Evolutionary conservation across 2,888 invertebrate species (phyloP).

Genomic region (Apamea epomidion): DNA sequence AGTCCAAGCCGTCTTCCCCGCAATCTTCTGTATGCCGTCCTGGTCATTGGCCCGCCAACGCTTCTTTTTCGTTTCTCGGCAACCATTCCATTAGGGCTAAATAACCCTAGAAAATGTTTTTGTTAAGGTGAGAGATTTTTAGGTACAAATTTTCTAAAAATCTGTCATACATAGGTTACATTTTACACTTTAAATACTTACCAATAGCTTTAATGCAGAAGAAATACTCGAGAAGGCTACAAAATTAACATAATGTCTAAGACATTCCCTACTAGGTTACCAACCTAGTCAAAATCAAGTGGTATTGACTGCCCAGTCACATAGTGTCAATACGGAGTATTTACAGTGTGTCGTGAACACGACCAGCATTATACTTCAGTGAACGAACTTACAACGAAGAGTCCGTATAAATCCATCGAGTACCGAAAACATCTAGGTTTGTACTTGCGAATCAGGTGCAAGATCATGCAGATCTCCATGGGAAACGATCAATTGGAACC

Average conservation of each 20-base stretch:
- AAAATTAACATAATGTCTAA: not conserved
- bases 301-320: not conserved
- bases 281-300: slow-evolving; percentile 4
- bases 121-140: not conserved
- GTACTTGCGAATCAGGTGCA: not conserved
- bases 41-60: not conserved
- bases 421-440: not conserved
- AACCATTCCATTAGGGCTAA: not conserved
- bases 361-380: not conserved
- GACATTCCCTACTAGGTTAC: not conserved
- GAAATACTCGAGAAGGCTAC: not conserved
- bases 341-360: not conserved
- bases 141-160: not conserved
- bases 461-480: not conserved
- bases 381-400: not conserved
- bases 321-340: slow-evolving; percentile 4
- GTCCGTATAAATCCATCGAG: not conserved
- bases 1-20: not conserved
- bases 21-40: not conserved
- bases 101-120: not conserved
- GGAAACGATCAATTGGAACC: not conserved
- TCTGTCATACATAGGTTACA: too few relatives aligned
- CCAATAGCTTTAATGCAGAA: too few relatives aligned
- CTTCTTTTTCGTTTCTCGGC: not conserved
- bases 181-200: not conserved